Evolutionary conservation across 2,888 invertebrate species (phyloP), one percentile per base, ranked within the genome.

Genomic region (Erebia palarica): DNA sequence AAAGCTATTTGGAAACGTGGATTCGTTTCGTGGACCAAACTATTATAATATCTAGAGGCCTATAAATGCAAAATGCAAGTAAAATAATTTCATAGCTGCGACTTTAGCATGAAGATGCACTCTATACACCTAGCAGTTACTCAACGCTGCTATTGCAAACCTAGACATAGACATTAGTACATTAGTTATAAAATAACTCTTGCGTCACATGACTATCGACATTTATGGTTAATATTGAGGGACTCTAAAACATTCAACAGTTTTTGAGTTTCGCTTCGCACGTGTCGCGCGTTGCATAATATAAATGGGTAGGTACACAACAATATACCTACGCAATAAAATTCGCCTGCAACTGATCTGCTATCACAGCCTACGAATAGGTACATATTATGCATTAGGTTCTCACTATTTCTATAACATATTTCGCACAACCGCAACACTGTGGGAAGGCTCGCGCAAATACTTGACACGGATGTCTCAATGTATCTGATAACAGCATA

Each of bases 201-300:
- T 91, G 83, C 86, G 78, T 83, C 90, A 91, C 82, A 76, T 80
- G 77, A 82, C 88, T 82, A 90, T 91, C 91, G 91, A 90, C 91
- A 91, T 91, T 91, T 91, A 81, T 82, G 82, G 83, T 82, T 83
- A 83, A 83, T 81, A 58, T 71, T 61, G 68, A 59, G 61, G 60
- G 63, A 51, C 57, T 13, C 47, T 36, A 47, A 58, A 66, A 73
- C 72, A 73, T 69, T 76, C 73, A 36, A 76, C 75, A 76, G 67
- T 71, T 74, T 72, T 71, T 64, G 68, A 74, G 44, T 27, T 47
- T 36, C 65, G 66, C 63, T 69, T 65, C 36, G 16, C 11, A 11
- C 36, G 49, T 59, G 47, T 36, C 10, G 27, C 71, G 57, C 44
- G 27, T 73, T 73, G 64, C 70, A 53, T 72, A 73, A 70, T 73